Percentiles rank a stretch among this genome's conserved stretches.
Conservation (phyloP, 2,113 vertebrate genomes). For the Raphicerus campestris region DNA sequence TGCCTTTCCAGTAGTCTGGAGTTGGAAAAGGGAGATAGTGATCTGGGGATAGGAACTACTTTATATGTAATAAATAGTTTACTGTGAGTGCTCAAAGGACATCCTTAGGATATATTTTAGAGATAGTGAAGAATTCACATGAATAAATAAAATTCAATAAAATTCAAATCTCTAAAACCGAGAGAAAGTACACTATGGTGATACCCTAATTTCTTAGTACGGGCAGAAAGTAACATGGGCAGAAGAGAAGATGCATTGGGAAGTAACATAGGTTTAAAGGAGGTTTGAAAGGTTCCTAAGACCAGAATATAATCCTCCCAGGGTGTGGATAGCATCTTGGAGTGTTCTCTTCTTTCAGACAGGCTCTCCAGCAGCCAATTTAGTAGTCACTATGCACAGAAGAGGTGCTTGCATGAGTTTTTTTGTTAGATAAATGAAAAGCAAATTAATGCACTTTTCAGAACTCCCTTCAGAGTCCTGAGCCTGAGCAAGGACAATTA, state of each 20-base stretch:
- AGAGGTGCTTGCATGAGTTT: background rate
- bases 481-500: background rate
- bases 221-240: background rate
- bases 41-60: background rate
- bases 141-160: background rate
- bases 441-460: background rate
- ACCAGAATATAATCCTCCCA: background rate
- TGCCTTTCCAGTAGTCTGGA: background rate
- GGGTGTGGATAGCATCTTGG: background rate
- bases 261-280: background rate
- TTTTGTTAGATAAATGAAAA: slow-evolving; percentile 26
- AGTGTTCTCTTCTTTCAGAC: background rate
- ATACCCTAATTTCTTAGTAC: background rate
- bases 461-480: background rate
- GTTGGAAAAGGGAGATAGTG: background rate
- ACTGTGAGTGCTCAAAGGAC: background rate
- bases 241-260: background rate
- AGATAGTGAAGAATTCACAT: background rate
- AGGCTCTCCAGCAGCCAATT: background rate
- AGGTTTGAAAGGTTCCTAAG: background rate
- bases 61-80: no score
- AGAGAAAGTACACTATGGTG: background rate
- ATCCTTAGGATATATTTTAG: background rate
- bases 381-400: background rate
- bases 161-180: background rate